A percentile compares a stretch with the other conserved stretches of the same genome.
phyloP scores from a whole-genome alignment of 2,888 invertebrate genomes.

The Crocallis elinguaria region DNA sequence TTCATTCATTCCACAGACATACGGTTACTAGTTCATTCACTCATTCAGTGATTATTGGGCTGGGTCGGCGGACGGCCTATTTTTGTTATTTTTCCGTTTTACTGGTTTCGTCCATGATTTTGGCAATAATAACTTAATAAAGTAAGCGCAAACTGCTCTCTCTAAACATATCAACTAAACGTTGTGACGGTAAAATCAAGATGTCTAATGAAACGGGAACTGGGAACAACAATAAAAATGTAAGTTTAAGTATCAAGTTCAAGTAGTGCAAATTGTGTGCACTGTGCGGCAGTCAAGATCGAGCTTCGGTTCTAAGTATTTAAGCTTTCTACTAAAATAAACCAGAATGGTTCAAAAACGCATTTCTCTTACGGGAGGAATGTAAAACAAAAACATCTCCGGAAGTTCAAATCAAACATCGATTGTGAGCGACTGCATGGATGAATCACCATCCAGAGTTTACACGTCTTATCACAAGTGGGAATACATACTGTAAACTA shows the following conservation, averaged over 20 bases:
- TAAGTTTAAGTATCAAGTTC: constrained; percentile 63
- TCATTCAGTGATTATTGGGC: constrained; percentile 26
- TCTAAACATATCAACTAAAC: constrained; percentile 21
- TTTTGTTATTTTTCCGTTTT: constrained; percentile 30
- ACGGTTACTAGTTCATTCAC: background rate
- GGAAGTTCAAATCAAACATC: background rate
- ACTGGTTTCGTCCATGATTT: constrained; percentile 8
- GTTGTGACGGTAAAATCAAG: constrained; percentile 39
- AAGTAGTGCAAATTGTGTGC: background rate
- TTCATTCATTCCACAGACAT: background rate
- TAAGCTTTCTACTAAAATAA: too few relatives aligned
- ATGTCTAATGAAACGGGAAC: constrained; percentile 85
- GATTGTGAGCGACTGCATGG: background rate
- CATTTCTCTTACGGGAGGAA: too few relatives aligned
- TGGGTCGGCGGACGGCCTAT: constrained; percentile 30
- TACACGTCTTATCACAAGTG: constrained; percentile 1
- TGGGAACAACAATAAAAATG: constrained; percentile 74
- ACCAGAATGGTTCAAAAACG: too few relatives aligned
- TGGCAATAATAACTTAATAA: background rate
- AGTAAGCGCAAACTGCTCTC: background rate
- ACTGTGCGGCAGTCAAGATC: background rate
- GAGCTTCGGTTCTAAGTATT: background rate
- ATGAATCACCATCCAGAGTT: constrained; percentile 17
- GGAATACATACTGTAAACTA: background rate
- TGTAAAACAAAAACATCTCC: background rate